phyloP scores from a whole-genome alignment of 1,140 invertebrate species.

The Pinna nobilis region DNA sequence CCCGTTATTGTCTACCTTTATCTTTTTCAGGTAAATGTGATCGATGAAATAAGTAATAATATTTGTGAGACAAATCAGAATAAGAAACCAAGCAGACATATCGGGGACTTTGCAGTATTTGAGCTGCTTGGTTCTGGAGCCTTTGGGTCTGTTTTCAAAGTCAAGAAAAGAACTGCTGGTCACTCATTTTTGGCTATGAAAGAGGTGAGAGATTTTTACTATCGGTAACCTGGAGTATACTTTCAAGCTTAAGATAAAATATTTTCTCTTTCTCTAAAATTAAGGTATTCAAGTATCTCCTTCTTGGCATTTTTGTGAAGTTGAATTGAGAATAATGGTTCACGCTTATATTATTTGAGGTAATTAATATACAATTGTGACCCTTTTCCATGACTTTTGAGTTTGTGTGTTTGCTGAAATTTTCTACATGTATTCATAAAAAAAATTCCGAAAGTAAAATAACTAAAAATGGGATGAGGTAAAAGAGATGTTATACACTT shows the following conservation, averaged over 20 bases:
- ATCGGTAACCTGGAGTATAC: neutral
- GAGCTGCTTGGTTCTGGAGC: constrained; percentile 75
- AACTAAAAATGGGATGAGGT: too few relatives aligned
- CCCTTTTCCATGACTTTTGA: too few relatives aligned
- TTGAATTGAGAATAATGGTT: neutral
- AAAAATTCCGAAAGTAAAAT: too few relatives aligned
- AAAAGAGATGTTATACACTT: too few relatives aligned
- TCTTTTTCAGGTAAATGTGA: constrained; percentile 48
- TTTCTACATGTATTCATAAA: too few relatives aligned
- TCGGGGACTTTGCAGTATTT: constrained; percentile 75
- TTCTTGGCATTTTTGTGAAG: neutral
- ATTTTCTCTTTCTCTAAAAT: neutral
- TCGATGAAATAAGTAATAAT: constrained; percentile 67
- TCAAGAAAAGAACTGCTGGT: constrained; percentile 69
- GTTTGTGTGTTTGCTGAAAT: too few relatives aligned
- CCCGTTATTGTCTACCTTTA: neutral
- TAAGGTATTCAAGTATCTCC: neutral
- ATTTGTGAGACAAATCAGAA: constrained; percentile 72
- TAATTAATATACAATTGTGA: too few relatives aligned
- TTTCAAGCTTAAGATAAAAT: neutral
- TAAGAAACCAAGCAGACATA: constrained; percentile 68
- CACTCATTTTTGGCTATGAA: constrained; percentile 74
- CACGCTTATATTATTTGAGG: too few relatives aligned
- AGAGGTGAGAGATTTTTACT: constrained; percentile 65
- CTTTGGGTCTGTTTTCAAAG: constrained; percentile 76